Base-by-base conservation (phyloP, 2,113 vertebrate species). In the Pedionomus torquatus region DNA sequence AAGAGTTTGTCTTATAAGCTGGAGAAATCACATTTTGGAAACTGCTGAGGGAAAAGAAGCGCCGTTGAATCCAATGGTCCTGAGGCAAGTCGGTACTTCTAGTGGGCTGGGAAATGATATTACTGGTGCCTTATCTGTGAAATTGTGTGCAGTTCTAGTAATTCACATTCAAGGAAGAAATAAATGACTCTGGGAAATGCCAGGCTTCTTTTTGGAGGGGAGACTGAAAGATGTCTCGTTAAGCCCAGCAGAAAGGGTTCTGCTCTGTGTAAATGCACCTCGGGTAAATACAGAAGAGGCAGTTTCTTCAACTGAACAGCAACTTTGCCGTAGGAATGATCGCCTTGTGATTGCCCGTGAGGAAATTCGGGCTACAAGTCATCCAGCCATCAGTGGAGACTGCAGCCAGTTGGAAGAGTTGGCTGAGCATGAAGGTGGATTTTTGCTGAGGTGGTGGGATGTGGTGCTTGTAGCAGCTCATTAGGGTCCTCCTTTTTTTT, bases 271-370 rank as follows among this genome's bases (percentile, higher is more conserved):
- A 57, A 64, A 33, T 61, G 49, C 3, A 46, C 7, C 8, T 25
- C 23, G 6, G 11, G 5, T 60, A 85, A 85, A 26, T 11, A 28
- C 10, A 72, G 20, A 84, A 17, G 19, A 46, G 48, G 7, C 14
- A 7, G 3, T 74, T 83, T 70, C 60, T 70, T 71, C 12, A 39
- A 23, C n/a, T 63, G 26, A 74, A 63, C 5, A 41, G 1, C 9
- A 48, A 15, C 0, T 0, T n/a, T 89, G 7, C 24, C 7, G 0
- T 66, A 41, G 46, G 25, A 89, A 82, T 61, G 13, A 80, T 35
- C 30, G 6, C 8, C 13, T 78, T 65, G 49, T 0, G 0, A 7
- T 19, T 33, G 17, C 3, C 16, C 30, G 13, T 16, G 33, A 1
- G 0, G n/a, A 48, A 83, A 44, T 66, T 81, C 14, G 41, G 64